Percentiles rank a stretch among this genome's conserved stretches.
Evolutionary conservation across 2,113 vertebrate species (phyloP).

Genomic region (Esox niger): DNA sequence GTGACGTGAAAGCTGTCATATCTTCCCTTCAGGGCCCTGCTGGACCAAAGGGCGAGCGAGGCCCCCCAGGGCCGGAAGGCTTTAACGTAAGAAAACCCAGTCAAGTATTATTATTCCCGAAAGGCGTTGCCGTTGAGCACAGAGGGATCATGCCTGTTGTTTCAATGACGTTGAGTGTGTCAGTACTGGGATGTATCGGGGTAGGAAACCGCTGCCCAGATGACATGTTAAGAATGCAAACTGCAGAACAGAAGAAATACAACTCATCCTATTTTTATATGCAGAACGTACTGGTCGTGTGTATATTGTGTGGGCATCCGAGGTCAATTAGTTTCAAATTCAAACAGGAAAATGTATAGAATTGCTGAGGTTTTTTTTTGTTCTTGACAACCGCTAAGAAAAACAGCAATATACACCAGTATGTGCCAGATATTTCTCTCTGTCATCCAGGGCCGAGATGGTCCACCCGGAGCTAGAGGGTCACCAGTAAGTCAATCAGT

Average conservation of each 20-base stretch:
- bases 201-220: no score
- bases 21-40: conserved; percentile 3
- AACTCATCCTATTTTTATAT: no score
- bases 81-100: neutral
- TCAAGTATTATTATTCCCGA: no score
- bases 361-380: neutral
- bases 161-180: no score
- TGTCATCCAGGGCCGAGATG: conserved; percentile 67
- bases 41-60: conserved; percentile 61
- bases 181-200: no score
- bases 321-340: no score
- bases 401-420: neutral
- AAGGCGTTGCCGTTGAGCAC: neutral
- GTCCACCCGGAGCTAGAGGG: conserved; percentile 71
- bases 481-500: conserved; percentile 45
- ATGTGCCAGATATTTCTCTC: neutral
- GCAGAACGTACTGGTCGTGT: no score
- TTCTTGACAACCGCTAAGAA: neutral
- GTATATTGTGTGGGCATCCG: no score
- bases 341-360: no score
- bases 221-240: no score
- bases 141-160: neutral
- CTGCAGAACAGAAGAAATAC: no score
- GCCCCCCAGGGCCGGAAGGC: neutral
- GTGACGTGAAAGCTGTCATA: neutral